Conservation (phyloP, 2,888 invertebrate species). For the Caenorhabditis parvicauda region DNA sequence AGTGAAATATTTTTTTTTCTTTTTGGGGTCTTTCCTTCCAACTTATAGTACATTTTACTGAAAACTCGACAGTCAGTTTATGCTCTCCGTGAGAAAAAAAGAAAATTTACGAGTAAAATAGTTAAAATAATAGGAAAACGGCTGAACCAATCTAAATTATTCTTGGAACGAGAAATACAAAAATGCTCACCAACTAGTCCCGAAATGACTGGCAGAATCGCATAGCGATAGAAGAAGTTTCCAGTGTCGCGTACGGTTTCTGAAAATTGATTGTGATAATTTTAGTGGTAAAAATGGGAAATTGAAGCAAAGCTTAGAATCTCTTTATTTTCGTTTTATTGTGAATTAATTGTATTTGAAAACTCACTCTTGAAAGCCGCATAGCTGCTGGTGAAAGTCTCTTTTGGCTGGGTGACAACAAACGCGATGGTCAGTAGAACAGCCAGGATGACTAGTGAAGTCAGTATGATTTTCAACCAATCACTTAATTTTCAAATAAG, state of each 20-base stretch:
- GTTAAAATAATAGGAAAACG: too few relatives aligned
- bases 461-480: background rate
- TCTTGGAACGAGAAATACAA: too few relatives aligned
- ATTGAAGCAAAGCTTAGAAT: background rate
- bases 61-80: too few relatives aligned
- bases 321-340: background rate
- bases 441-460: slow-evolving; percentile 21
- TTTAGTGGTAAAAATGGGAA: too few relatives aligned
- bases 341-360: background rate
- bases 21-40: too few relatives aligned
- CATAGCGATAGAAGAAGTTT: slow-evolving; percentile 48
- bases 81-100: too few relatives aligned
- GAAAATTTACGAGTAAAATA: too few relatives aligned
- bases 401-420: slow-evolving; percentile 24
- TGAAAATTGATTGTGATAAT: slow-evolving; percentile 8
- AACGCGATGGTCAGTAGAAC: slow-evolving; percentile 35
- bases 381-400: slow-evolving; percentile 16
- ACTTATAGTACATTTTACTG: too few relatives aligned
- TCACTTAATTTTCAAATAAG: background rate
- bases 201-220: slow-evolving; percentile 40
- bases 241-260: slow-evolving; percentile 31
- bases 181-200: background rate
- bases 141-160: too few relatives aligned
- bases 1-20: too few relatives aligned
- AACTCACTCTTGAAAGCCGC: slow-evolving; percentile 7